phyloP scores from a whole-genome alignment of 2,113 vertebrate species.

The Salvator merianae region DNA sequence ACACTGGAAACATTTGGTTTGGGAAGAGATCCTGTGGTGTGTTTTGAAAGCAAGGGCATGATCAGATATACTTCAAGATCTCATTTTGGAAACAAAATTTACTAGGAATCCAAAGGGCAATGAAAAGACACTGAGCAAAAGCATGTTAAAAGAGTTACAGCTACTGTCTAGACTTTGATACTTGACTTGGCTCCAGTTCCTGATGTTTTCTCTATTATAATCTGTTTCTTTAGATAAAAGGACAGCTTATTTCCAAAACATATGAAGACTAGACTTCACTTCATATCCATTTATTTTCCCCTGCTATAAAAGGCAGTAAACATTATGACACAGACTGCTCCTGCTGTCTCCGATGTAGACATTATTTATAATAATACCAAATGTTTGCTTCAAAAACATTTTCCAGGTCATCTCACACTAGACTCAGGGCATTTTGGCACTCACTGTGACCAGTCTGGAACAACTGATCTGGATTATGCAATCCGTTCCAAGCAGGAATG shows the following conservation, averaged over 20 bases:
- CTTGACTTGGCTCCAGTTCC: constrained; percentile 45
- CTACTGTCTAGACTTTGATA: constrained; percentile 53
- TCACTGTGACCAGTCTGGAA: too few species aligned
- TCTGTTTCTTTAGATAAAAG: constrained; percentile 46
- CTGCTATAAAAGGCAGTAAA: constrained; percentile 47
- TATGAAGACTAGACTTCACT: constrained; percentile 34
- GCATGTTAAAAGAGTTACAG: constrained; percentile 11
- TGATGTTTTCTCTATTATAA: constrained; percentile 49
- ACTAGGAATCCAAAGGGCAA: constrained; percentile 10
- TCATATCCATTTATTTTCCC: constrained; percentile 41
- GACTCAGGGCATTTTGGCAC: too few species aligned
- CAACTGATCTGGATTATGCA: too few species aligned
- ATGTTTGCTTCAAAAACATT: too few species aligned
- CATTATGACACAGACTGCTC: background rate
- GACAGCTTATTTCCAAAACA: constrained; percentile 50
- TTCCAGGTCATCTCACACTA: too few species aligned
- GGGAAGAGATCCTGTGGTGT: background rate
- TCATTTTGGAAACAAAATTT: constrained; percentile 10
- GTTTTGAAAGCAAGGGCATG: constrained; percentile 25
- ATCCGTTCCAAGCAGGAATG: too few species aligned
- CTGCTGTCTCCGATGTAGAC: too few species aligned
- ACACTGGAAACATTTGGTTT: background rate
- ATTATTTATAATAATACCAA: too few species aligned
- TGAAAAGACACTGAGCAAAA: constrained; percentile 38
- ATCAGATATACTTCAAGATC: constrained; percentile 29